Evolutionary conservation across 2,113 vertebrate genomes (phyloP).

Genomic region (Perccottus glenii): DNA sequence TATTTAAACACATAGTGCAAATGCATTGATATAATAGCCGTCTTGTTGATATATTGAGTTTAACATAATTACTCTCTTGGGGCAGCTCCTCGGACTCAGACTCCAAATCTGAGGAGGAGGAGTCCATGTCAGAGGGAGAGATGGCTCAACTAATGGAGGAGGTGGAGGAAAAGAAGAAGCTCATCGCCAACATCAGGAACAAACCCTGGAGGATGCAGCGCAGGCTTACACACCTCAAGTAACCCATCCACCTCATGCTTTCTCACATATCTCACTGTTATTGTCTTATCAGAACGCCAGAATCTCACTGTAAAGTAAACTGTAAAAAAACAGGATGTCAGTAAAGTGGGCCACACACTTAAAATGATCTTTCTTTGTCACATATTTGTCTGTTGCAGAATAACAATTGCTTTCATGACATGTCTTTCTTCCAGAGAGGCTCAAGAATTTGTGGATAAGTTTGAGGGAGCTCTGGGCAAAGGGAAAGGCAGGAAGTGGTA

Average conservation of each 20-base stretch:
- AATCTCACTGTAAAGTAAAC: no score
- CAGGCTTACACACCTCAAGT: slow-evolving; percentile 88
- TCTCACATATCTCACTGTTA: no score
- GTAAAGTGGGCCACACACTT: no score
- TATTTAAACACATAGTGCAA: no score
- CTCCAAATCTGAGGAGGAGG: slow-evolving; percentile 78
- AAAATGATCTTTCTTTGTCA: no score
- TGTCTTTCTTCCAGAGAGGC: slow-evolving; percentile 83
- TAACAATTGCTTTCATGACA: background rate
- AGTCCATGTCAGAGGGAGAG: slow-evolving; percentile 91
- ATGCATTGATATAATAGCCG: no score
- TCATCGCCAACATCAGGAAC: slow-evolving; percentile 90
- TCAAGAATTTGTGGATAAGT: slow-evolving; percentile 95
- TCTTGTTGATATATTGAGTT: background rate
- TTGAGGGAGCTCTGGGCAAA: slow-evolving; percentile 96
- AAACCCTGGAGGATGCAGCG: slow-evolving; percentile 95
- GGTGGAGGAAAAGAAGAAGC: slow-evolving; percentile 96
- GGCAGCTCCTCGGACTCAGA: slow-evolving; percentile 81
- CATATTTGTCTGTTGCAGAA: no score
- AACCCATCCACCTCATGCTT: slow-evolving; percentile 22
- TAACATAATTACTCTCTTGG: background rate
- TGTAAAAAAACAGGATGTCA: no score
- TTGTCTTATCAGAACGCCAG: no score
- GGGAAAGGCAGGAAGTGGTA: slow-evolving; percentile 93
- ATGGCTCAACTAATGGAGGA: slow-evolving; percentile 87